These are phyloP conservation scores for Mionectes macconnelli DNA, from an alignment of 2,113 vertebrate genomes.

Conservation along the genomic window DNA sequence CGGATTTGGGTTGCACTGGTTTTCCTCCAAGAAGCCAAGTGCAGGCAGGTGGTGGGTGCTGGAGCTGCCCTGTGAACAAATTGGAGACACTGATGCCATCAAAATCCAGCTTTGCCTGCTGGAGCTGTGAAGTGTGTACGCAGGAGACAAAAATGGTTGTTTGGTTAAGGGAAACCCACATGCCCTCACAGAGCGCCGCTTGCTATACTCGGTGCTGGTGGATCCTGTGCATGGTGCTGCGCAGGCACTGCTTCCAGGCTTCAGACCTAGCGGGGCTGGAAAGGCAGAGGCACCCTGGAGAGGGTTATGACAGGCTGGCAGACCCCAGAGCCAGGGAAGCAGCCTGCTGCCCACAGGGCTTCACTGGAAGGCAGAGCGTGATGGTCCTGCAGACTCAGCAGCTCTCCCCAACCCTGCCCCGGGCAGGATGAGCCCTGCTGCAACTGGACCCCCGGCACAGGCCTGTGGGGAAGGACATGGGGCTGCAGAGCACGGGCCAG, in stretches of 20 bases:
- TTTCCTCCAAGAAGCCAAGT: accelerated
- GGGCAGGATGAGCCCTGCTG: background rate
- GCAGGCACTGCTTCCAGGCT: background rate
- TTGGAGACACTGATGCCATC: background rate
- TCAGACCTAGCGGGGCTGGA: background rate
- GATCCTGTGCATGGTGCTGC: background rate
- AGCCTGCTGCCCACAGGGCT: accelerated
- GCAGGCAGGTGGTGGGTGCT: background rate
- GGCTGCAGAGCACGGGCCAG: background rate
- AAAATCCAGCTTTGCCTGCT: background rate
- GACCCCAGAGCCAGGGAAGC: background rate
- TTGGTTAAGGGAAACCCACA: accelerated
- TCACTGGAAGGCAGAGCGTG: accelerated
- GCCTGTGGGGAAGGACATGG: background rate
- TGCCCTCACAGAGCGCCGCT: background rate
- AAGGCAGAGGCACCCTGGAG: background rate
- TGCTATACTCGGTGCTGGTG: background rate
- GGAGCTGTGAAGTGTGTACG: background rate
- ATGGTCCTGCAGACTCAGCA: background rate
- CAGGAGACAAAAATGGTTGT: background rate
- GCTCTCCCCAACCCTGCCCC: background rate
- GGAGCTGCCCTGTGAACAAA: background rate
- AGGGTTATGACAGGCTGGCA: background rate
- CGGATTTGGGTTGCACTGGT: background rate
- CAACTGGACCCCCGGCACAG: accelerated